A percentile compares a stretch with the other conserved stretches of the same genome.
Evolutionary conservation across 2,888 invertebrate genomes (phyloP).

Genomic region (Coleophora deauratella): DNA sequence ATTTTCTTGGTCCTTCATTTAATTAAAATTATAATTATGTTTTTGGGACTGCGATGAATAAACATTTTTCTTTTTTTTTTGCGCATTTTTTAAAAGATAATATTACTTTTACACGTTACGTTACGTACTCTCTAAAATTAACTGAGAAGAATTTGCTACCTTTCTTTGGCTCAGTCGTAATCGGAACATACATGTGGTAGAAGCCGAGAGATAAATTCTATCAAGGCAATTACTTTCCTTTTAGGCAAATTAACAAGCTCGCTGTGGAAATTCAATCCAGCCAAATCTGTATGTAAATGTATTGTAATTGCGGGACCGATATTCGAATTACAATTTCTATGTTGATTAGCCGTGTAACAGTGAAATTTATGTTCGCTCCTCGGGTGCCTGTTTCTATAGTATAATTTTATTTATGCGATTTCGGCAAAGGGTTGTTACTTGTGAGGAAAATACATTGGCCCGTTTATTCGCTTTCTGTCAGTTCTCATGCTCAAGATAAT

Average conservation of each 20-base stretch:
- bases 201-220: constrained; percentile 34
- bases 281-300: constrained; percentile 69
- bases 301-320: constrained; percentile 62
- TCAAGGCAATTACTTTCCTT: constrained; percentile 61
- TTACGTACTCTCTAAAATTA: too few relatives aligned
- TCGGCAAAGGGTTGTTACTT: constrained; percentile 18
- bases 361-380: constrained; percentile 39
- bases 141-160: too few relatives aligned
- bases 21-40: too few relatives aligned
- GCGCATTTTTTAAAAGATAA: too few relatives aligned
- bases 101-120: too few relatives aligned
- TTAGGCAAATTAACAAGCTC: constrained; percentile 66
- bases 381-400: constrained; percentile 41
- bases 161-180: too few relatives aligned
- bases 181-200: too few relatives aligned
- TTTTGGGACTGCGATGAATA: too few relatives aligned
- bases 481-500: neutral
- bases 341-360: constrained; percentile 51
- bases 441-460: constrained; percentile 14
- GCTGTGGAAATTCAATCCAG: constrained; percentile 58
- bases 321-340: constrained; percentile 61
- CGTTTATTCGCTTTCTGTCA: neutral
- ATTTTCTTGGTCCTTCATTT: too few relatives aligned
- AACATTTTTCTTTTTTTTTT: too few relatives aligned
- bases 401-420: constrained; percentile 52